Evolutionary conservation across 2,797 vertebrate genomes (phyloP).

Genomic region (Pantherophis alleghaniensis): DNA sequence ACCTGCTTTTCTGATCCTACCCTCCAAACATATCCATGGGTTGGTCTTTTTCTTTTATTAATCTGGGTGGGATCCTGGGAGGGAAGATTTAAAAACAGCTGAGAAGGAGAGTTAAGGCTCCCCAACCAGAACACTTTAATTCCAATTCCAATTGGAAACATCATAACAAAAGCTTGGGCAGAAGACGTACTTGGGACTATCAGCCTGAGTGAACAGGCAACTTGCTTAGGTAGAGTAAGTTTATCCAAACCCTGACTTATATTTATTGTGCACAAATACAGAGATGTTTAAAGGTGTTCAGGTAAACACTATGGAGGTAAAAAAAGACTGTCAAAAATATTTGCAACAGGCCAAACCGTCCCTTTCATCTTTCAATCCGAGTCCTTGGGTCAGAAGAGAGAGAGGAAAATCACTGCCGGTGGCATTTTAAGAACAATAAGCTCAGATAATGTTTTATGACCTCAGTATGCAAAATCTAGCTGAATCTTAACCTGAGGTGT

Average conservation of each 20-base stretch:
- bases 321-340: constrained; percentile 17
- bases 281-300: not conserved
- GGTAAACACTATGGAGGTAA: not conserved
- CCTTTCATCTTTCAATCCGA: not conserved
- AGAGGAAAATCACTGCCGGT: not conserved
- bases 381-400: not conserved
- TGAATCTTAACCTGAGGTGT: constrained; percentile 41
- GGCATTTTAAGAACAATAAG: constrained; percentile 3
- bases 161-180: not conserved
- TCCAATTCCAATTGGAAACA: not conserved
- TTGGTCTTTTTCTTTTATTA: not conserved
- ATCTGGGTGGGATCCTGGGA: not conserved
- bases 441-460: constrained; percentile 41
- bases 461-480: constrained; percentile 23
- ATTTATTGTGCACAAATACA: constrained; percentile 8
- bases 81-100: not conserved
- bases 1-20: not conserved
- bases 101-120: not conserved
- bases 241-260: constrained; percentile 17
- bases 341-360: not conserved
- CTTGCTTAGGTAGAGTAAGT: not conserved
- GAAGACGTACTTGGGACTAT: not conserved
- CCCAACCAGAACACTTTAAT: not conserved
- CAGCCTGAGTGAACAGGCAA: not conserved
- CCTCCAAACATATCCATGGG: not conserved